Evolutionary conservation across 2,888 invertebrate species (phyloP), one percentile per base, ranked within the genome.

Genomic region (Eulithis prunata): DNA sequence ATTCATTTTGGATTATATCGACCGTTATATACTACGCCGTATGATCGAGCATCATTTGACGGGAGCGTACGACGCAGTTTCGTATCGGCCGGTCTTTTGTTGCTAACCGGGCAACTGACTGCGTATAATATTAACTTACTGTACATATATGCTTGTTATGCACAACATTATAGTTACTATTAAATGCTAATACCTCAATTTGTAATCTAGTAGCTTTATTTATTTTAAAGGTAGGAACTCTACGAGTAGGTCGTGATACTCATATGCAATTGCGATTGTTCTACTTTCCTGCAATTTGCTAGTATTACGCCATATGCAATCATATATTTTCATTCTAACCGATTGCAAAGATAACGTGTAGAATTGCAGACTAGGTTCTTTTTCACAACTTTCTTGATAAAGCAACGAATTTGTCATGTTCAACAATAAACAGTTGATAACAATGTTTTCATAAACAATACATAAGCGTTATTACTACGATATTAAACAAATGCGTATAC

Each of bases 71-170:
- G 91, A 87, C 91, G 91, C 89, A 91, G 86, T 91, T 85, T 68
- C 75, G 78, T 85, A 83, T 82, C 82, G 76, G 83, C 80, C 86
- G 88, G 88, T 76, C 78, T 84, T 87, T 86, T 87, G 91, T 92
- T 91, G 88, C 91, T 89, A 91, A 85, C 86, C 80, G 86, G 79
- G 83, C 75, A 79, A 78, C 82, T 75, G 75, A 89, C 86, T 91
- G 90, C 91, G 90, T 90, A 69, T 84, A 68, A 84, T 83, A 68
- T 21, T 1, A 21, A 21, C 84, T 83, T 76, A 72, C 72, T 72
- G 68, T 78, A 74, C 12, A 73, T 72, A 74, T 21, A 71, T 64
- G 71, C 55, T 55, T 55, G 28, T 41, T 64, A 53, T 55, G 28
- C 43, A 69, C 72, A 72, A 81, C 76, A 77, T 68, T 76, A 78